These are phyloP conservation scores for Limonius californicus DNA, from an alignment of 1,140 invertebrate species.

Conservation along the genomic window DNA sequence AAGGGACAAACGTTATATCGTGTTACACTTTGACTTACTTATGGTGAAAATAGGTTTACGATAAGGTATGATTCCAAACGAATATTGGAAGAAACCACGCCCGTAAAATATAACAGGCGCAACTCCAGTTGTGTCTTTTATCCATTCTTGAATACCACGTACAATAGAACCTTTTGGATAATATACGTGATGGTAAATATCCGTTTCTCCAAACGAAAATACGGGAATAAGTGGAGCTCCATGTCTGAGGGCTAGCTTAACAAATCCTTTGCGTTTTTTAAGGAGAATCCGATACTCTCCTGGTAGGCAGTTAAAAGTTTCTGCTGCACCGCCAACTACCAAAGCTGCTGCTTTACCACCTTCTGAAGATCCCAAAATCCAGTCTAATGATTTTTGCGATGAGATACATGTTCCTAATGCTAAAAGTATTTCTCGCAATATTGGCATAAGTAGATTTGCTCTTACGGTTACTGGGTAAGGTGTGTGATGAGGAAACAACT, in stretches of 20 bases:
- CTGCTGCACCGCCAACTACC: constrained; percentile 74
- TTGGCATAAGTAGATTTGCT: neutral
- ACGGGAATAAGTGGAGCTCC: constrained; percentile 74
- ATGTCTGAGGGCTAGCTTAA: constrained; percentile 68
- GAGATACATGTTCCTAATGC: neutral
- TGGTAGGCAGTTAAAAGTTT: constrained; percentile 66
- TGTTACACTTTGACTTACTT: no score
- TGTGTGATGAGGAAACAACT: constrained; percentile 3
- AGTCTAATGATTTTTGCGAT: neutral
- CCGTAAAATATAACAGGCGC: constrained; percentile 70
- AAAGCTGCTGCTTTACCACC: constrained; percentile 51
- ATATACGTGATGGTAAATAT: constrained; percentile 70
- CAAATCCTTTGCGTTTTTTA: constrained; percentile 67
- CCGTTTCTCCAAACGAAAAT: constrained; percentile 85
- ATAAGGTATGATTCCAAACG: constrained; percentile 75
- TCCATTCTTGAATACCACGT: constrained; percentile 60
- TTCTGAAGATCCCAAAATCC: neutral
- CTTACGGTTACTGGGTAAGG: neutral
- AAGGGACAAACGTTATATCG: no score
- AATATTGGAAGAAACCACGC: constrained; percentile 82
- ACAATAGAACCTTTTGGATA: constrained; percentile 67
- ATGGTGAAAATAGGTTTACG: constrained; percentile 74
- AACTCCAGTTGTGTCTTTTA: constrained; percentile 65
- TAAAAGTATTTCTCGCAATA: neutral
- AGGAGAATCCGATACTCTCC: constrained; percentile 52